Evolutionary conservation across 2,113 vertebrate genomes (phyloP), one percentile per base, ranked within the genome.

Genomic region (Sterna hirundo): DNA sequence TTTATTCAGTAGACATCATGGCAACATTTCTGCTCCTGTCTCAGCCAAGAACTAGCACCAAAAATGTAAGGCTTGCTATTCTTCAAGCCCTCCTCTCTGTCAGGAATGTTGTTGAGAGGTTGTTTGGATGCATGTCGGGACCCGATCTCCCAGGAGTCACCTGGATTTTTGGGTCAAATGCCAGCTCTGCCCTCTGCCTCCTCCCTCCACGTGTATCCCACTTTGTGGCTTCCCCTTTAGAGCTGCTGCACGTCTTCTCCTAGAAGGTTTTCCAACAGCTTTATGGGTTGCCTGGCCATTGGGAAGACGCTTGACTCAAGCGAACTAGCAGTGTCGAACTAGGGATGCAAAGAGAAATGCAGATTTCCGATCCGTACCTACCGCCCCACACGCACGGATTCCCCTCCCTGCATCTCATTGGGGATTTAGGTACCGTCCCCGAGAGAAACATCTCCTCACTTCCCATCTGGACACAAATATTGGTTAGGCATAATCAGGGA

Each of bases 1-100:
- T 80, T 95, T 94, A 82, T 87, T 72, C 78, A 74, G 66, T 36
- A 93, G 93, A 97, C 91, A 91, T 89, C 78, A 40, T 22, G 81
- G 84, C 96, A 97, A 76, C 62, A 18, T 65, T 81, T 85, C 74
- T 47, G 5, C 66, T 95, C 32, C 91, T n/a, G 30, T 62, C 93
- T 80, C 71, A 87, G 93, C 81, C 90, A 80, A 66, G 70, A 93
- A 25, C 11, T 2, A 86, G 36, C 36, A 84, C 40, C 49, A 91
- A 57, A 83, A 91, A 89, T 72, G 77, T 72, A 22, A 72, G n/a
- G 46, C 62, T 91, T n/a, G 81, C 69, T 87, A 3, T 12, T 54
- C 78, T 83, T 47, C 86, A 21, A 60, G 36, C 27, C 27, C 44
- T 75, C 19, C 27, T 62, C 42, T 78, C 70, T 0, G 0, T 3